These are phyloP conservation scores for Frankliniella fusca DNA, from an alignment of 2,888 invertebrate species.

Conservation along the genomic window DNA sequence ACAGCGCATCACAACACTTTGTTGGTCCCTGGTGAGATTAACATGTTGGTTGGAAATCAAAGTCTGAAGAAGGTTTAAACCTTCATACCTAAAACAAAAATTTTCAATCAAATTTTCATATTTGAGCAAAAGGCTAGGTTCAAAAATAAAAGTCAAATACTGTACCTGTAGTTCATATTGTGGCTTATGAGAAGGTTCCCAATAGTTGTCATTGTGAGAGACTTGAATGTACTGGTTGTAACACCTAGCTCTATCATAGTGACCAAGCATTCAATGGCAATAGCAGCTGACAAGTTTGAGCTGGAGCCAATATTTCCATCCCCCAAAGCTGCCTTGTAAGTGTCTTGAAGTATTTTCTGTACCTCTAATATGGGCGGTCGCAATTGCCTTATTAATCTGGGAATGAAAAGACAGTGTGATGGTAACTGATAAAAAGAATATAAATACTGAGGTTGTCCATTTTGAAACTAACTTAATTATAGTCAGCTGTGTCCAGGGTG, in stretches of 20 bases:
- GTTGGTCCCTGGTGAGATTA: conserved; percentile 32
- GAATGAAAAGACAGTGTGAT: conserved; percentile 30
- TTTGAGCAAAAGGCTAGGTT: not conserved
- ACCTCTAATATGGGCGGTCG: conserved; percentile 17
- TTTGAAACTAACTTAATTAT: not conserved
- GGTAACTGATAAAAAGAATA: not conserved
- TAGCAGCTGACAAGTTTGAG: conserved; percentile 30
- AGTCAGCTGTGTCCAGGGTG: conserved; percentile 36
- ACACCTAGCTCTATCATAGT: conserved; percentile 29
- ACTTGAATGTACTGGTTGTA: conserved; percentile 11
- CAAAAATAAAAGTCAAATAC: conserved; percentile 3
- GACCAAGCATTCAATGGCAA: conserved; percentile 33
- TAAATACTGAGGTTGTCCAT: not conserved
- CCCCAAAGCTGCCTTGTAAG: conserved; percentile 20
- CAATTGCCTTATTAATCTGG: conserved; percentile 30
- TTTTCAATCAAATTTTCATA: not conserved
- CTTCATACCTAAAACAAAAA: conserved; percentile 32
- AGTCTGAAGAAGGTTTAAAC: conserved; percentile 34
- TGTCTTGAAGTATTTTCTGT: conserved; percentile 30
- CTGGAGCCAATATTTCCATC: conserved; percentile 17
- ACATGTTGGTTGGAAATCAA: conserved; percentile 28
- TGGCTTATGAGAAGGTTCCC: conserved; percentile 30
- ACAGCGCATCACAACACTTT: conserved; percentile 31
- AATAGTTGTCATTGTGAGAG: conserved; percentile 29
- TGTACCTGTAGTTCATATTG: conserved; percentile 34